Conservation (phyloP, 2,888 invertebrate genomes). For the Agrotis ipsilon region DNA sequence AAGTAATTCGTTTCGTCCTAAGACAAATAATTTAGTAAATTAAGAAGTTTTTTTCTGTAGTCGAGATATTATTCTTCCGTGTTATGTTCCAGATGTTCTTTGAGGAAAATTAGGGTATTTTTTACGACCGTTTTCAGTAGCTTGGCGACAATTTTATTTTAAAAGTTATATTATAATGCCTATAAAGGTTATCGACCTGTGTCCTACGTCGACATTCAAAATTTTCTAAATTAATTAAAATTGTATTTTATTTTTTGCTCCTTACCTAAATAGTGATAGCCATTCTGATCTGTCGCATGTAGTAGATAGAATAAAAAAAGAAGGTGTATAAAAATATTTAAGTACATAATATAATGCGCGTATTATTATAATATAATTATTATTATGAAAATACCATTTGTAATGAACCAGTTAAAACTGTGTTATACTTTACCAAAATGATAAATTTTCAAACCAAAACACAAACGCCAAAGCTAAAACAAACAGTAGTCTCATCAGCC, state of each 20-base stretch:
- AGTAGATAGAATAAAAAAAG: no score
- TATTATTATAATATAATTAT: no score
- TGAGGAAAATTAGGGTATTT: neutral
- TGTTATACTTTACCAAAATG: no score
- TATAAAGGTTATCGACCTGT: neutral
- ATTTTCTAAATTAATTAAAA: neutral
- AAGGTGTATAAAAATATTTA: no score
- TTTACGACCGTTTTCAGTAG: neutral
- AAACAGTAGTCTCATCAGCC: constrained; percentile 17
- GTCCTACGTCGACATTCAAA: neutral
- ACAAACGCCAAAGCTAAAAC: neutral
- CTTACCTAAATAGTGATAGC: no score
- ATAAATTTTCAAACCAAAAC: neutral
- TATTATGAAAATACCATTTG: no score
- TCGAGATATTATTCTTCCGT: neutral
- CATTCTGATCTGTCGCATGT: no score
- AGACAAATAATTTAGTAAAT: constrained; percentile 46
- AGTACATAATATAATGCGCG: no score
- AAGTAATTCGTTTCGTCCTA: constrained; percentile 40
- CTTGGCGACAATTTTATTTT: neutral
- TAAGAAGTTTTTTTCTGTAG: constrained; percentile 24
- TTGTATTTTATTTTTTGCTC: no score
- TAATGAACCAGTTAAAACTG: no score
- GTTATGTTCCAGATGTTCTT: neutral
- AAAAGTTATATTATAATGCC: constrained; percentile 1